Evolutionary conservation across 1,140 invertebrate species (phyloP).

Genomic region (Geopemphigus sp.): DNA sequence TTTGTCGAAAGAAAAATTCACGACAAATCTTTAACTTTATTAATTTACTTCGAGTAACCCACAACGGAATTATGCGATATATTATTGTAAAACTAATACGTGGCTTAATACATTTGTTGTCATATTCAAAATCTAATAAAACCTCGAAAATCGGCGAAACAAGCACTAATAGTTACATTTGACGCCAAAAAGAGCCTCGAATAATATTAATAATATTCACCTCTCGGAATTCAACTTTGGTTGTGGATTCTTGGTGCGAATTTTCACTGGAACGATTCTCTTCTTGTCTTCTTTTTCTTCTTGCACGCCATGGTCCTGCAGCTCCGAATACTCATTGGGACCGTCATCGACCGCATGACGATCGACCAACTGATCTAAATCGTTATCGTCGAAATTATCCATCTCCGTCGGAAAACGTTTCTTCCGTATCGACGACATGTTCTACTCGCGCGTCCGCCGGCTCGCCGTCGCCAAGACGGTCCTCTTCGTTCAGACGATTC

Average conservation of each 20-base stretch:
- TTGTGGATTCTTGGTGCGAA: slow-evolving; percentile 51
- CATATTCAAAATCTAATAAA: neutral
- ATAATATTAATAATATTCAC: slow-evolving; percentile 40
- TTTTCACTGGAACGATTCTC: slow-evolving; percentile 46
- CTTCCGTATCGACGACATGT: neutral
- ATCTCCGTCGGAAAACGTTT: slow-evolving; percentile 13
- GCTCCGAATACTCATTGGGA: neutral
- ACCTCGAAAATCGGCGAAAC: no score
- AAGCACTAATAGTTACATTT: no score
- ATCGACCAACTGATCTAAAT: slow-evolving; percentile 30
- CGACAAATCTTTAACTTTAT: no score
- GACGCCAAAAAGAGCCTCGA: no score
- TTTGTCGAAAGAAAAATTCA: no score
- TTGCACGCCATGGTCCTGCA: neutral
- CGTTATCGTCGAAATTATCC: slow-evolving; percentile 13
- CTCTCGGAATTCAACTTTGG: slow-evolving; percentile 51
- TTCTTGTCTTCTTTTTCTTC: neutral
- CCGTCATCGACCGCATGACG: neutral
- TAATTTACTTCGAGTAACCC: no score
- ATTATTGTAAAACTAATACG: no score
- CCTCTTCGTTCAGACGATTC: slow-evolving; percentile 51
- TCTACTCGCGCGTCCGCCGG: neutral
- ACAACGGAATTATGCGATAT: no score
- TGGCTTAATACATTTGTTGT: no score
- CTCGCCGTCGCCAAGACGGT: neutral